These are phyloP conservation scores for Xanthorhoe spadicearia DNA, from an alignment of 2,888 invertebrate genomes.

Conservation along the genomic window DNA sequence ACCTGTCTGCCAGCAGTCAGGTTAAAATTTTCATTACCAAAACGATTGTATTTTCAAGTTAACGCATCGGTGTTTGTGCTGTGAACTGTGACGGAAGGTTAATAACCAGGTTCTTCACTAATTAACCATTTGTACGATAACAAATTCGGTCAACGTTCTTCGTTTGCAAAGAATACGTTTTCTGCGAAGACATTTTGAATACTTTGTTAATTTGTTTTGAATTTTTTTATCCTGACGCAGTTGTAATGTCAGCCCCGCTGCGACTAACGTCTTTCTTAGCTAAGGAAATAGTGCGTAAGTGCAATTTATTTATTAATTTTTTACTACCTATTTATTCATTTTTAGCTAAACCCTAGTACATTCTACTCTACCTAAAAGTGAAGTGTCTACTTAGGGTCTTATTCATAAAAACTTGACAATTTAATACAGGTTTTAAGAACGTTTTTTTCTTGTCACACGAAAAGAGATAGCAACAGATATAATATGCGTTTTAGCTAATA, in stretches of 20 bases:
- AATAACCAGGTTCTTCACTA: neutral
- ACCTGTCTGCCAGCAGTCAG: neutral
- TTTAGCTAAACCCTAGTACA: too few species aligned
- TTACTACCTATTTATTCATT: too few species aligned
- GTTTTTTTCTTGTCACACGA: too few species aligned
- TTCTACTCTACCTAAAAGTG: too few species aligned
- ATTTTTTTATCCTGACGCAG: neutral
- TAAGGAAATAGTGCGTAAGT: neutral
- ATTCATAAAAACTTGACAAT: too few species aligned
- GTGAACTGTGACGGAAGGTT: slow-evolving; percentile 4
- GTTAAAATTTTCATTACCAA: neutral
- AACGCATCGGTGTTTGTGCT: neutral
- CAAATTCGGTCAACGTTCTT: slow-evolving; percentile 15
- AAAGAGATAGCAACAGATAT: too few species aligned
- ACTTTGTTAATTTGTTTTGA: neutral
- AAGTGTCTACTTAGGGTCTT: too few species aligned
- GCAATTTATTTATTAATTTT: neutral
- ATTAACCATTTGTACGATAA: slow-evolving; percentile 11
- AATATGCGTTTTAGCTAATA: too few species aligned
- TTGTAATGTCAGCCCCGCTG: neutral
- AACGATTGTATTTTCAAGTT: neutral
- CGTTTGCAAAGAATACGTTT: neutral
- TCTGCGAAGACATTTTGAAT: neutral
- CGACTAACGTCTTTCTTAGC: slow-evolving; percentile 3
- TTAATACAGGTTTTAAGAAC: too few species aligned